Conservation (phyloP, 2,797 vertebrate genomes). For the Helostoma temminkii region DNA sequence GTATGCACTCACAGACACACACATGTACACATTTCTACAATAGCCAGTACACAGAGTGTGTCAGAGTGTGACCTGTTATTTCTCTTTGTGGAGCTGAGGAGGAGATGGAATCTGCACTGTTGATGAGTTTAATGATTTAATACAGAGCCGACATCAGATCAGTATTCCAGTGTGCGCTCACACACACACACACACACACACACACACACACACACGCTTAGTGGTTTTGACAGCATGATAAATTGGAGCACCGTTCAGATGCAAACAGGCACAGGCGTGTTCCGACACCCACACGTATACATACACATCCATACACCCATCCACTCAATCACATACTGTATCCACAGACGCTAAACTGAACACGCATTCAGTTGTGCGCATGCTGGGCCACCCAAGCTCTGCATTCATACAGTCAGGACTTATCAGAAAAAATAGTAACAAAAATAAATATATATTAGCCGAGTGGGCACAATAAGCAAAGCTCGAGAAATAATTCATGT, state of each 20-base stretch:
- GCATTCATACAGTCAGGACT: background rate
- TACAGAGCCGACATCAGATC: constrained; percentile 29
- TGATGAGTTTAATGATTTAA: constrained; percentile 52
- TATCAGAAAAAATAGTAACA: background rate
- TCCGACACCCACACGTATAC: background rate
- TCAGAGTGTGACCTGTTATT: constrained; percentile 12
- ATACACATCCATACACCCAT: constrained; percentile 1
- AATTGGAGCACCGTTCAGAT: constrained; percentile 31
- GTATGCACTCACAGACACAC: constrained; percentile 1
- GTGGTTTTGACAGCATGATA: constrained; percentile 41
- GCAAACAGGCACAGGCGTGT: constrained; percentile 12
- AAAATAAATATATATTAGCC: background rate
- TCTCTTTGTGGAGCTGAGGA: constrained; percentile 7
- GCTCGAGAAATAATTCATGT: background rate
- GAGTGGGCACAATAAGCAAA: background rate
- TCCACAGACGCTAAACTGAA: background rate
- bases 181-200: constrained; percentile 1
- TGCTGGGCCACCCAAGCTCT: background rate
- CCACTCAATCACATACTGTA: constrained; percentile 1
- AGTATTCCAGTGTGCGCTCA: background rate
- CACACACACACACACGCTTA: constrained; percentile 2
- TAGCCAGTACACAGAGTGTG: background rate
- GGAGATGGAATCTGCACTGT: constrained; percentile 26
- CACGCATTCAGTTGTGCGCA: background rate
- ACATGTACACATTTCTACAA: background rate